Evolutionary conservation across 2,797 vertebrate species (phyloP), one percentile per base, ranked within the genome.

Genomic region (Scarus forsteni): DNA sequence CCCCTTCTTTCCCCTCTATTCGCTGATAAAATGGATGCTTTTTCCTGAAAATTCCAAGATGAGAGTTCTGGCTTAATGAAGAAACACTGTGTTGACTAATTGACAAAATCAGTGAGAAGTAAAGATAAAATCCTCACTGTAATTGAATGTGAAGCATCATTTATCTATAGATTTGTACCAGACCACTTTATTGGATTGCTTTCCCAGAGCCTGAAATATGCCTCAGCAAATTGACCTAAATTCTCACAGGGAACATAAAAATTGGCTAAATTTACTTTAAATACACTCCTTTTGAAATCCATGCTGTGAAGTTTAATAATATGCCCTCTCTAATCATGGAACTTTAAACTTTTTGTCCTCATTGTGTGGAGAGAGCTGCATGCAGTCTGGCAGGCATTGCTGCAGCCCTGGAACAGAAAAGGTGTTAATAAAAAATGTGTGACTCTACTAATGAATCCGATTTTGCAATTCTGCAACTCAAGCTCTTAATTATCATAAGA

Each of bases 401-500:
- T 83, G 80, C 86, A 77, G 86, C 76, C 67, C 86, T 89, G 88
- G 90, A 92, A 90, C 86, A 81, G 84, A 91, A 89, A 92, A 93
- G 86, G 91, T 89, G 92, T 88, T 94, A 94, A 94, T 93, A 89
- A 92, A 94, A 93, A 93, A 93, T 83, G 89, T 89, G 93, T 83
- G 91, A 94, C 80, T 93, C 84, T 75, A 71, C 92, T 95, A 94
- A 95, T 95, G 92, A 95, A 93, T 88, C 89, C 60, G 78, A 88
- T 94, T 92, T 91, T 88, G 84, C 90, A 86, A 92, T 93, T 90
- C 92, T 90, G 89, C 90, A 87, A 93, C 93, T 94, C 88, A 92
- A 93, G 92, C 92, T 91, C 90, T 92, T 93, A 93, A 93, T 94
- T 93, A 94, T 94, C 92, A 94, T 93, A 90, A 93, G 88, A 90